These are phyloP conservation scores for Philypnodon macrostomus DNA, from an alignment of 2,797 vertebrate genomes.

Conservation along the genomic window DNA sequence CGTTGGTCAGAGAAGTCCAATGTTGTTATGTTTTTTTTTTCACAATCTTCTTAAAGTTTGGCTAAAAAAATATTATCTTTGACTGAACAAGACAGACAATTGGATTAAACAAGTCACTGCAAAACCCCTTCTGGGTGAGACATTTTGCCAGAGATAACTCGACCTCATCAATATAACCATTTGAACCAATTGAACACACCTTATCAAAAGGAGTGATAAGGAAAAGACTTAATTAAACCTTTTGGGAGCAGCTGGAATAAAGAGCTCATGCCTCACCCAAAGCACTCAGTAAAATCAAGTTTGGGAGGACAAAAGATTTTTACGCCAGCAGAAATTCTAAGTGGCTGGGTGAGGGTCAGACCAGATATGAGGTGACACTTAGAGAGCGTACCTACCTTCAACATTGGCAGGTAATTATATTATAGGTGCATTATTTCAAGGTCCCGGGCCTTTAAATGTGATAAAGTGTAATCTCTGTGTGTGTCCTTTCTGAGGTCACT, in stretches of 20 bases:
- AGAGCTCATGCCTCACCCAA: slow-evolving; percentile 29
- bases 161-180: slow-evolving; percentile 38
- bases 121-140: too few relatives aligned
- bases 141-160: slow-evolving; percentile 11
- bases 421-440: slow-evolving; percentile 76
- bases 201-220: slow-evolving; percentile 46
- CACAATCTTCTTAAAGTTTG: too few relatives aligned
- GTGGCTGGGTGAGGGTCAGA: slow-evolving; percentile 52
- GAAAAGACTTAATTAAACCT: slow-evolving; percentile 41
- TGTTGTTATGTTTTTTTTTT: too few relatives aligned
- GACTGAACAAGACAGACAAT: too few relatives aligned
- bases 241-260: slow-evolving; percentile 29
- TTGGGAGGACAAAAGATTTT: slow-evolving; percentile 57
- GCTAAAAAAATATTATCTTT: too few relatives aligned
- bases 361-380: slow-evolving; percentile 64
- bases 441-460: slow-evolving; percentile 67
- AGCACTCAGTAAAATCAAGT: slow-evolving; percentile 45
- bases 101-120: too few relatives aligned
- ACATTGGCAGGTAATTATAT: slow-evolving; percentile 71
- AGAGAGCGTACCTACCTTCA: slow-evolving; percentile 45
- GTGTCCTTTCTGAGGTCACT: slow-evolving; percentile 66
- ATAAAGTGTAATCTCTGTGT: slow-evolving; percentile 69
- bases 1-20: too few relatives aligned
- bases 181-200: slow-evolving; percentile 31
- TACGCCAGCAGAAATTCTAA: slow-evolving; percentile 55